Conservation (phyloP, 1,140 invertebrate genomes). For the Gonatopus flavifemur region DNA sequence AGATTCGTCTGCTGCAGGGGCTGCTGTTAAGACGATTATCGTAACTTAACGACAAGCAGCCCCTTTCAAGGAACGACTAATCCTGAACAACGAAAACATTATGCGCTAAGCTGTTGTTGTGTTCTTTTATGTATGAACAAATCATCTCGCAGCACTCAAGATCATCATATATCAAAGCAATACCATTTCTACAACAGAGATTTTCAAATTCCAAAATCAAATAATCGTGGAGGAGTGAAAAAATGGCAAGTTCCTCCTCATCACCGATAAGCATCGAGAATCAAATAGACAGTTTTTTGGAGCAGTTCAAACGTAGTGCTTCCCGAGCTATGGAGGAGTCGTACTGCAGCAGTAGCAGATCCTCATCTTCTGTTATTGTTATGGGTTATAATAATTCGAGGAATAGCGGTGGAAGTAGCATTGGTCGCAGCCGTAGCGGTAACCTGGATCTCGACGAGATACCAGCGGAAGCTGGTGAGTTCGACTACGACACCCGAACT, state of each 20-base stretch:
- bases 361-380: too few species aligned
- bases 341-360: constrained; percentile 37
- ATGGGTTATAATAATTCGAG: too few species aligned
- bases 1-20: constrained; percentile 22
- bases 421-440: constrained; percentile 49
- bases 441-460: constrained; percentile 53
- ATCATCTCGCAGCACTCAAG: too few species aligned
- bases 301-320: constrained; percentile 75
- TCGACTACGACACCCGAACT: too few species aligned
- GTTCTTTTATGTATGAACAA: too few species aligned
- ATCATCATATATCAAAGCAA: too few species aligned
- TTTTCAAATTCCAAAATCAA: constrained; percentile 1
- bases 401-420: constrained; percentile 42
- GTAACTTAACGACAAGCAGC: too few species aligned
- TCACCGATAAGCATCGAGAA: constrained; percentile 74
- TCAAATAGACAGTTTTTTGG: constrained; percentile 79
- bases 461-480: constrained; percentile 52
- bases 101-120: background rate
- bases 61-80: too few species aligned
- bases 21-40: too few species aligned
- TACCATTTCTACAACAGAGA: too few species aligned
- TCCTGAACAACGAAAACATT: too few species aligned
- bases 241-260: constrained; percentile 68
- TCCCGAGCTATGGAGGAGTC: constrained; percentile 71
- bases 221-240: constrained; percentile 17